phyloP scores from a whole-genome alignment of 2,888 invertebrate species.

The Sarcophaga carnaria region DNA sequence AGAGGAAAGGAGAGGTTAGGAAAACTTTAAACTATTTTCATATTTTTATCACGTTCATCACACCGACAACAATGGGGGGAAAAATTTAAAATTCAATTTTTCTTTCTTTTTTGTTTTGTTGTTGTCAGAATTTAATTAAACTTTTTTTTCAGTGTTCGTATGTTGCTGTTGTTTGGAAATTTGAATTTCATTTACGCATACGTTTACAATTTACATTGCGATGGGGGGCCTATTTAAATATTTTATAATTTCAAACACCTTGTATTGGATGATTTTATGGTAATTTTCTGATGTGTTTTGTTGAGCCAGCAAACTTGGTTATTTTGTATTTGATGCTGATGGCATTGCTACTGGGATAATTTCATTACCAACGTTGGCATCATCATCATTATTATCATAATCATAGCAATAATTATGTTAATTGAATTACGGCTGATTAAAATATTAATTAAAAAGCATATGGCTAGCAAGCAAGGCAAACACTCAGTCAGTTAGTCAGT shows the following conservation, averaged over 20 bases:
- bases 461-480: neutral
- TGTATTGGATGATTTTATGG: slow-evolving; percentile 21
- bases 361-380: too few relatives aligned
- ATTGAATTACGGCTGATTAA: slow-evolving; percentile 60
- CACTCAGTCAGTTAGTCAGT: neutral
- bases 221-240: neutral
- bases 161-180: too few relatives aligned
- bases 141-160: neutral
- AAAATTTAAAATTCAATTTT: neutral
- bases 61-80: neutral
- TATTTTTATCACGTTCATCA: neutral
- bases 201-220: too few relatives aligned
- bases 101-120: neutral
- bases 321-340: neutral
- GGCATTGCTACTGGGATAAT: too few relatives aligned
- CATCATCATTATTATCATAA: neutral
- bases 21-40: neutral
- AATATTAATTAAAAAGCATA: slow-evolving; percentile 58
- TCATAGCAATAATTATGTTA: slow-evolving; percentile 44
- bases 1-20: too few relatives aligned
- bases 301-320: neutral
- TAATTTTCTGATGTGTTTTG: slow-evolving; percentile 15
- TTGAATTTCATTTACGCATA: too few relatives aligned
- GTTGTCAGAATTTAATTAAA: neutral
- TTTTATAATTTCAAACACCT: slow-evolving; percentile 13